Conservation (phyloP, 2,888 invertebrate species). For the Platycheirus albimanus region DNA sequence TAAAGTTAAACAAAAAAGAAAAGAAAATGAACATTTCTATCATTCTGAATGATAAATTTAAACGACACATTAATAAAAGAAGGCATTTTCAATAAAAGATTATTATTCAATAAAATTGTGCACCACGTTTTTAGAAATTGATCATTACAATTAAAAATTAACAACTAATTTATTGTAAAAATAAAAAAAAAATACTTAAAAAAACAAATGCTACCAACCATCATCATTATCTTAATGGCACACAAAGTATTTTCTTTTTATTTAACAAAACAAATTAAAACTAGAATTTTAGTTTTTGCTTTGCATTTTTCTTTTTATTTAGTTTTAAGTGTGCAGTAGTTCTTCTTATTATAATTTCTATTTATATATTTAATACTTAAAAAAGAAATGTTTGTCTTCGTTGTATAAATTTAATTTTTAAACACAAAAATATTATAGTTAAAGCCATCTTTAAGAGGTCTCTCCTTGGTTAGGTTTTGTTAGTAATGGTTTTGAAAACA, state of each 20-base stretch:
- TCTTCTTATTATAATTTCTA: constrained; percentile 19
- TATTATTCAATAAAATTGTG: constrained; percentile 5
- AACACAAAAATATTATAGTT: constrained; percentile 58
- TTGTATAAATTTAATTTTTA: constrained; percentile 60
- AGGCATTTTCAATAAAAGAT: too few relatives aligned
- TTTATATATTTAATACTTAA: constrained; percentile 61
- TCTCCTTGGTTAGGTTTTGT: constrained; percentile 62
- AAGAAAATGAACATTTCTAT: constrained; percentile 10
- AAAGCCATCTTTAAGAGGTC: constrained; percentile 73
- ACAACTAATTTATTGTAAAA: constrained; percentile 16
- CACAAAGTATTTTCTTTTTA: constrained; percentile 45
- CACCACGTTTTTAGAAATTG: constrained; percentile 16
- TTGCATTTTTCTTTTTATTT: constrained; percentile 30
- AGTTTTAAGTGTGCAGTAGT: constrained; percentile 49
- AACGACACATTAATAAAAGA: too few relatives aligned
- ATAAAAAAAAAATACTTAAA: constrained; percentile 11
- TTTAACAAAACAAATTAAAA: too few relatives aligned
- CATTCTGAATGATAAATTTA: constrained; percentile 6
- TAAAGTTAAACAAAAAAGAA: not conserved
- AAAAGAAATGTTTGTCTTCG: constrained; percentile 67
- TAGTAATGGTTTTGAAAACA: constrained; percentile 32
- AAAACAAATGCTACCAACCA: constrained; percentile 44
- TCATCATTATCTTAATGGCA: constrained; percentile 63
- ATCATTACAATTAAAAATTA: not conserved
- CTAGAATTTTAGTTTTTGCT: constrained; percentile 21